Evolutionary conservation across 2,113 vertebrate genomes (phyloP).

Genomic region (Rhizomys pruinosus): DNA sequence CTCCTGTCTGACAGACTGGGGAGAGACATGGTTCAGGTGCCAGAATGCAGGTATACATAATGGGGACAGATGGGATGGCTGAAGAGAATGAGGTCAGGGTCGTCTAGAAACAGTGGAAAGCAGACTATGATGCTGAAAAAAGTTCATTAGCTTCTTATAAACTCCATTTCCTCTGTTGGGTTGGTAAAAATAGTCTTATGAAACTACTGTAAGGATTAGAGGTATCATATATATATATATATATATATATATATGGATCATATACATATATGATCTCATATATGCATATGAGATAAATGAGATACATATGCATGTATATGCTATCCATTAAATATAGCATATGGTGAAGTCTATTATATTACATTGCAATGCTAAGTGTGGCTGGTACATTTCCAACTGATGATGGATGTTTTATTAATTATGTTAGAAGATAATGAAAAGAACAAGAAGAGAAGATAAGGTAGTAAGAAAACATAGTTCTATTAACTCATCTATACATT

Average conservation of each 20-base stretch:
- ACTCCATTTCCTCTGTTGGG: background rate
- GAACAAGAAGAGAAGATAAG: conserved; percentile 15
- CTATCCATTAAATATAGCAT: background rate
- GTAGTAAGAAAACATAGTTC: background rate
- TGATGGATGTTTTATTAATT: background rate
- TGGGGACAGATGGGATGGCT: background rate
- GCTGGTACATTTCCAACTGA: background rate
- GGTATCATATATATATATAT: background rate
- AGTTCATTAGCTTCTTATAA: background rate
- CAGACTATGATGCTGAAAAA: background rate
- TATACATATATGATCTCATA: background rate
- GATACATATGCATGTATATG: background rate
- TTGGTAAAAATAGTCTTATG: background rate
- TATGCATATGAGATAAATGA: background rate
- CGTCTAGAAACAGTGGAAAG: background rate
- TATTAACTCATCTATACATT: conserved; percentile 7
- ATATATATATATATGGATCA: background rate
- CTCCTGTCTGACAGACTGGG: background rate
- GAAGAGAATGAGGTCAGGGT: background rate
- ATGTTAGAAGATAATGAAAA: background rate
- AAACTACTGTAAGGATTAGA: background rate
- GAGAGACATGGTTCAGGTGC: background rate
- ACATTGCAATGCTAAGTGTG: background rate
- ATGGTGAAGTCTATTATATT: background rate
- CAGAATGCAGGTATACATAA: background rate